Evolutionary conservation across 1,140 invertebrate genomes (phyloP).

Genomic region (Meloidogyne exigua): DNA sequence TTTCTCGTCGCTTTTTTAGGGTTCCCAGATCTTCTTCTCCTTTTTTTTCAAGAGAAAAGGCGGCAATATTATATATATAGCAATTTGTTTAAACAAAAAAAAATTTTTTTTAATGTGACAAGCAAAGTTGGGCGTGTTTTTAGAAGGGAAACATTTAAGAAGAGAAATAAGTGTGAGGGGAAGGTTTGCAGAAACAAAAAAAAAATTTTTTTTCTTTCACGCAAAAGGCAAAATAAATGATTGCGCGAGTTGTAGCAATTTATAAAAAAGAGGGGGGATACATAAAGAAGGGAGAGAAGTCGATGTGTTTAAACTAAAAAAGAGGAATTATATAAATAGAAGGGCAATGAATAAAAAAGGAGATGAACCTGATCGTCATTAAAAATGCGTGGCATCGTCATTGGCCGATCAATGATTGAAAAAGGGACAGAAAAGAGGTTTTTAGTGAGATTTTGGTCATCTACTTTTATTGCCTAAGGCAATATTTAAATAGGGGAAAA

Average conservation of each 20-base stretch:
- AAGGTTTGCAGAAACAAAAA: background rate
- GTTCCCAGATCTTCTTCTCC: background rate
- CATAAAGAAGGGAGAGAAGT: background rate
- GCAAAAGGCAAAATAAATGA: background rate
- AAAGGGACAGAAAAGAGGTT: background rate
- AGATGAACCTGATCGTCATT: background rate
- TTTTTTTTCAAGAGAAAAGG: background rate
- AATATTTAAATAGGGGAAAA: background rate
- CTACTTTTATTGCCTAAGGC: background rate
- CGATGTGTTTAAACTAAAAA: background rate
- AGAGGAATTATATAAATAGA: background rate
- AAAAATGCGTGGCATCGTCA: background rate
- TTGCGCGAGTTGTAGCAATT: background rate
- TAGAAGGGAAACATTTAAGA: background rate
- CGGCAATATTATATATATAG: constrained; percentile 4
- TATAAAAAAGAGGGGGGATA: background rate
- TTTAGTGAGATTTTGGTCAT: background rate
- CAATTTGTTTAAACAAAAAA: constrained; percentile 1
- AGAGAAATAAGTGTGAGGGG: background rate
- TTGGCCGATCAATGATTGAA: background rate
- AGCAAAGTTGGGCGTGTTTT: background rate
- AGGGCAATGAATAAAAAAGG: background rate
- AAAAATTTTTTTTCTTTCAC: background rate
- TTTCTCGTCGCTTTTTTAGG: background rate
- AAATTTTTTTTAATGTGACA: background rate